These are phyloP conservation scores for Oxyteleia sp. DNA, from an alignment of 2,888 invertebrate species.

Conservation along the genomic window DNA sequence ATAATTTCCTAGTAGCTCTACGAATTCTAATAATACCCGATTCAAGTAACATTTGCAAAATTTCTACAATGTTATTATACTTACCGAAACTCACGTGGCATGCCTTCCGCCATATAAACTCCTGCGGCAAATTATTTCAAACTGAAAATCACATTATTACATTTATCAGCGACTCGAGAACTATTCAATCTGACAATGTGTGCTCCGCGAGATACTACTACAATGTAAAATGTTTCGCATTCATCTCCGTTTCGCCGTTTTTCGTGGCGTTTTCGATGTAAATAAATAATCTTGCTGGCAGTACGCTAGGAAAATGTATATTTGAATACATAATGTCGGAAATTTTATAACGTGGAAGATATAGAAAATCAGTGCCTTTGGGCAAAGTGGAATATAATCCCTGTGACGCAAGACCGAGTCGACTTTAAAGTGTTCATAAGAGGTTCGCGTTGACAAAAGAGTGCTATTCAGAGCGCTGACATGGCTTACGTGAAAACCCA, in stretches of 20 bases:
- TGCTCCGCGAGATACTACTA: not conserved
- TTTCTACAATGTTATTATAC: conserved; percentile 4
- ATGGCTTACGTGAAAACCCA: conserved; percentile 19
- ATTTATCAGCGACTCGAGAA: conserved; percentile 15
- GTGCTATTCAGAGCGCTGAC: conserved; percentile 16
- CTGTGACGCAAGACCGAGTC: conserved; percentile 16
- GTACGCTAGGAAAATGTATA: not conserved
- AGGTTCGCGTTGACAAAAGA: conserved; percentile 34
- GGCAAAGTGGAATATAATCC: conserved; percentile 30
- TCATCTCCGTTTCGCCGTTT: not conserved
- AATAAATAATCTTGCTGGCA: not conserved
- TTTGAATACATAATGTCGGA: not conserved
- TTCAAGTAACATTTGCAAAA: conserved; percentile 17
- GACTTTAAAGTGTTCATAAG: conserved; percentile 44
- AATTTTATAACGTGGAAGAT: conserved; percentile 8
- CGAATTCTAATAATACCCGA: no score
- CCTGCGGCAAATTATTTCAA: conserved; percentile 5
- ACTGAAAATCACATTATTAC: conserved; percentile 2
- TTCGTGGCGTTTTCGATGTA: not conserved
- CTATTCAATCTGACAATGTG: conserved; percentile 2
- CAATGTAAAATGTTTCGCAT: not conserved
- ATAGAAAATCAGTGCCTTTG: conserved; percentile 18
- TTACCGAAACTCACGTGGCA: conserved; percentile 3
- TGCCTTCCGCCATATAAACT: not conserved
- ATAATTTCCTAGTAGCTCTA: no score